Evolutionary conservation across 1,140 invertebrate genomes (phyloP).

Genomic region (Cepaea nemoralis): DNA sequence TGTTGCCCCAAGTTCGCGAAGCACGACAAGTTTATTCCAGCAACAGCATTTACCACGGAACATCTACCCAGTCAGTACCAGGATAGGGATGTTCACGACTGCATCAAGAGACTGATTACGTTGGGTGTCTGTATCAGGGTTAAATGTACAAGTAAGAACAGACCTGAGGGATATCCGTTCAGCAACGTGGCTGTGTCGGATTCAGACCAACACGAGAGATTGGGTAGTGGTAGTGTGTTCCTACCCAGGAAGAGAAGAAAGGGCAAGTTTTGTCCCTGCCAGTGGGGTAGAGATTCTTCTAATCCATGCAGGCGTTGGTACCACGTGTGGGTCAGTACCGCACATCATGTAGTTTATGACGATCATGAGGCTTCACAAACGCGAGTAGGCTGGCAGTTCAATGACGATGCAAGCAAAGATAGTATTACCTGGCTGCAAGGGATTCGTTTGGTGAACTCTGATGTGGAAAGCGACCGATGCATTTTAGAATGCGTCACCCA

Average conservation of each 20-base stretch:
- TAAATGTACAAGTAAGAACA: background rate
- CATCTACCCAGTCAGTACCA: background rate
- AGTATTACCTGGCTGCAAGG: background rate
- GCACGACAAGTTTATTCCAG: no score
- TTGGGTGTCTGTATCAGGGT: background rate
- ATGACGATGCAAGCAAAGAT: background rate
- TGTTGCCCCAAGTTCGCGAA: no score
- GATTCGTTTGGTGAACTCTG: background rate
- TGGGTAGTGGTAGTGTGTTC: background rate
- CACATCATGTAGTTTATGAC: background rate
- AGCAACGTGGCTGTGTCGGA: background rate
- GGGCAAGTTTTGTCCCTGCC: background rate
- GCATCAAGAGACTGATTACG: background rate
- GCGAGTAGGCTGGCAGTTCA: background rate
- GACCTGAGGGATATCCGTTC: background rate
- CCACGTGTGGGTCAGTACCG: background rate
- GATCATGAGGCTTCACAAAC: background rate
- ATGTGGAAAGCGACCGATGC: background rate
- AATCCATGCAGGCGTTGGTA: background rate
- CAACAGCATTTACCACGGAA: background rate
- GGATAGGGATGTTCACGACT: background rate
- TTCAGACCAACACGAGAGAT: background rate
- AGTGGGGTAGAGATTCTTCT: background rate
- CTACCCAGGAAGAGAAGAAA: background rate
- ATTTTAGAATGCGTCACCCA: slow-evolving; percentile 7